Base-by-base conservation (phyloP, 64 coral and sea anemone species). In the Montipora efflorescens region DNA sequence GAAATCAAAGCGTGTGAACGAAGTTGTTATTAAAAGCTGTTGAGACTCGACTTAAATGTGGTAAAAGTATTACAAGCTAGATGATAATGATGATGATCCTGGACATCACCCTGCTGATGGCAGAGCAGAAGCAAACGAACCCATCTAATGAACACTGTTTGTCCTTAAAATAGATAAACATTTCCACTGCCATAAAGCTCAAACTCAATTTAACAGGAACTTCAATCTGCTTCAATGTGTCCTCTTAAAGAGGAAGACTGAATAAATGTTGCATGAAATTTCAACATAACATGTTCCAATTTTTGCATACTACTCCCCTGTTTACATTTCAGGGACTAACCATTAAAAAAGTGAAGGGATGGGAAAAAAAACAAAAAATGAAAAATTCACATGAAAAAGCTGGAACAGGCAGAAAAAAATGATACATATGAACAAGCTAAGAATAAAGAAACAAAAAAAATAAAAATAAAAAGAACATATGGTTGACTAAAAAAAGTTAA, bases 1-100 rank as follows among this genome's bases (percentile, higher is more conserved):
- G 25, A 25, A 25, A 25, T 25, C 25, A 25, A 25, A 25, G 25
- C 25, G 25, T 25, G 25, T 25, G 25, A 25, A 25, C 25, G 25
- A 25, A 25, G 25, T 25, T 25, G 25, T 25, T 25, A 25, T 25
- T 25, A 25, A 25, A 25, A 25, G 25, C 25, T 25, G 25, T 25
- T 25, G 25, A 25, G 25, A 25, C 1, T 25, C 25, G 25, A 25
- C 25, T 25, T 25, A 25, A 25, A 25, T 25, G 25, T 25, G 25
- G 25, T 25, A 25, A 25, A 25, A 25, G 25, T 25, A 25, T 25
- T 25, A 25, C 25, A 25, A 25, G 25, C 25, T 25, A 25, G 87
- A 69, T 87, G 59, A 75, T 21, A 43, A 92, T 86, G 91, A 85
- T 77, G 72, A 75, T 64, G 72, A 53, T 59, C 12, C 16, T 77